Conservation (phyloP, 2,113 vertebrate species). For the Leptobrachium leishanense region DNA sequence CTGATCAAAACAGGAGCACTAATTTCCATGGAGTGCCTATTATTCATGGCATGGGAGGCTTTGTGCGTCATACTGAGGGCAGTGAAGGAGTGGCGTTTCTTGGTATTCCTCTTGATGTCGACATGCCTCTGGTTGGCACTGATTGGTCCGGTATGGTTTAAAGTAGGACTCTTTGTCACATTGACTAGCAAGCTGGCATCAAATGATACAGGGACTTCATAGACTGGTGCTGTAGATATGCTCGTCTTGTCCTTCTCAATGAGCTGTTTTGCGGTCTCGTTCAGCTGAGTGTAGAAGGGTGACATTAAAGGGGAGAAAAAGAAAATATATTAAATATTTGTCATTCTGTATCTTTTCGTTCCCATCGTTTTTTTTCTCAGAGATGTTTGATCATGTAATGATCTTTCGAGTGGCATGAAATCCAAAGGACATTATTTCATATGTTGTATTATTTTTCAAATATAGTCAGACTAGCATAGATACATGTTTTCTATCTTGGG, state of each 20-base stretch:
- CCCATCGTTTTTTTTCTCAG: too few species aligned
- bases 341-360: conserved; percentile 4
- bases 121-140: conserved; percentile 76
- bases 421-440: too few species aligned
- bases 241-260: conserved; percentile 93
- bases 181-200: conserved; percentile 58
- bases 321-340: conserved; percentile 29
- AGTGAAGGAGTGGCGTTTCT: conserved; percentile 96
- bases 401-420: too few species aligned
- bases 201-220: conserved; percentile 67
- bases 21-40: conserved; percentile 98
- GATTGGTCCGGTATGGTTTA: conserved; percentile 64
- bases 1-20: conserved; percentile 95
- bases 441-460: too few species aligned
- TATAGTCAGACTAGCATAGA: too few species aligned
- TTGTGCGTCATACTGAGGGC: conserved; percentile 93
- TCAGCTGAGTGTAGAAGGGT: conserved; percentile 72
- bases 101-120: conserved; percentile 94
- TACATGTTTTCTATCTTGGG: too few species aligned
- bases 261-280: conserved; percentile 93
- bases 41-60: conserved; percentile 83
- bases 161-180: conserved; percentile 58
- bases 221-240: conserved; percentile 62
- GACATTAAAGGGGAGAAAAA: conserved; percentile 38
- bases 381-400: too few species aligned